Conservation (phyloP, 2,888 invertebrate species). For the Drepana falcataria region DNA sequence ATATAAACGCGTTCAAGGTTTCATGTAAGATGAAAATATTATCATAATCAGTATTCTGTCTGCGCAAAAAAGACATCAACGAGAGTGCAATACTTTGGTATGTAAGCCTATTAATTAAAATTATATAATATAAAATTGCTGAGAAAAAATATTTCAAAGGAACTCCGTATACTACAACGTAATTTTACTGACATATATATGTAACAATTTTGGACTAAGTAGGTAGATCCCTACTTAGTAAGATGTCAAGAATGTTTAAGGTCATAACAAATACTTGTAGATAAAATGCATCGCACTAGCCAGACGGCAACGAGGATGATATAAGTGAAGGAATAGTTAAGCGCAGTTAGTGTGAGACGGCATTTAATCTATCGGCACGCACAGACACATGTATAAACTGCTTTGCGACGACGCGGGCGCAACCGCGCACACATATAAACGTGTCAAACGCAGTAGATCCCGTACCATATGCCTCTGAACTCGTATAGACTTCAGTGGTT, state of each 20-base stretch:
- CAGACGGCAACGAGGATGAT: neutral
- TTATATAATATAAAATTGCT: too few relatives aligned
- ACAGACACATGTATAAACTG: constrained; percentile 33
- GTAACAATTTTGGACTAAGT: too few relatives aligned
- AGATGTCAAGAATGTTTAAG: neutral
- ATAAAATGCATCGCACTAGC: neutral
- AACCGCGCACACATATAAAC: constrained; percentile 26
- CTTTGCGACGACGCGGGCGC: constrained; percentile 37
- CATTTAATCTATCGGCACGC: constrained; percentile 47
- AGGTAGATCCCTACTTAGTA: too few relatives aligned
- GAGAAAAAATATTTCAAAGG: too few relatives aligned
- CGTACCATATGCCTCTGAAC: neutral
- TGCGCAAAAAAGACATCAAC: constrained; percentile 23
- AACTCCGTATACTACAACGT: too few relatives aligned
- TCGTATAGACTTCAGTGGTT: neutral
- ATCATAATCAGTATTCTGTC: constrained; percentile 3
- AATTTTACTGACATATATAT: too few relatives aligned
- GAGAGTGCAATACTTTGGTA: constrained; percentile 10
- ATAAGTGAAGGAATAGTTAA: constrained; percentile 1
- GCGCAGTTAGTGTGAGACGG: constrained; percentile 22
- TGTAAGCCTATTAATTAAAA: neutral
- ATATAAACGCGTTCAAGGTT: neutral
- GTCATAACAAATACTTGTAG: neutral
- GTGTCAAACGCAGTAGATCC: constrained; percentile 12
- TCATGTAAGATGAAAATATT: constrained; percentile 3